Conservation (phyloP, 2,888 invertebrate species). For the Cepaea hortensis region DNA sequence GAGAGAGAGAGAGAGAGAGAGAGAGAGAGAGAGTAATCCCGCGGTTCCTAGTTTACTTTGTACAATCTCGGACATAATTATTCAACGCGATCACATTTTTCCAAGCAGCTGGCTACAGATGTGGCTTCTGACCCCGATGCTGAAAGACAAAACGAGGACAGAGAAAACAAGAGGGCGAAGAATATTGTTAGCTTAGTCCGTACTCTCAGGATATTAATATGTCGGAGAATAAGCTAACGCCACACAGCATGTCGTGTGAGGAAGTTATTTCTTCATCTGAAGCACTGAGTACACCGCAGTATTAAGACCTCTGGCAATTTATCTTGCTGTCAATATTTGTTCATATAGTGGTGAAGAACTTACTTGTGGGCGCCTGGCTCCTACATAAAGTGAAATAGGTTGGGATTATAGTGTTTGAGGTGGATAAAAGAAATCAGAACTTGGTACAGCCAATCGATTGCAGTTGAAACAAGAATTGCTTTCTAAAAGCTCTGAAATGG, state of each 20-base stretch:
- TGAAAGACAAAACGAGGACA: background rate
- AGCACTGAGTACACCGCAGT: background rate
- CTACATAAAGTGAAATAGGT: too few species aligned
- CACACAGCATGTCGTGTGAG: too few species aligned
- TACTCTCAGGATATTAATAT: too few species aligned
- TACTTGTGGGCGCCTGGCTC: too few species aligned
- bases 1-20: conserved; percentile 31
- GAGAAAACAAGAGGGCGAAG: too few species aligned
- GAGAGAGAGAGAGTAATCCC: conserved; percentile 18
- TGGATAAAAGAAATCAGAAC: background rate
- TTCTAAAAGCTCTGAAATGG: background rate
- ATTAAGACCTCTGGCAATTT: conserved; percentile 24
- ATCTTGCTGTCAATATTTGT: conserved; percentile 27
- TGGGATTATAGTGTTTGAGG: background rate
- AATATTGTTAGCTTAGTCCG: too few species aligned
- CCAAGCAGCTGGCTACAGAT: too few species aligned
- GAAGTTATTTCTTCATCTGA: conserved; percentile 12
- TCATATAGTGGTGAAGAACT: too few species aligned
- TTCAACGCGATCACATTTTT: too few species aligned
- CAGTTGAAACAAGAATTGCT: background rate
- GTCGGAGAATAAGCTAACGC: too few species aligned
- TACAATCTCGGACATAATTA: too few species aligned
- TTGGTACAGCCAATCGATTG: background rate
- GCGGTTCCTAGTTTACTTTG: background rate
- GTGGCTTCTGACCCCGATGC: background rate